phyloP scores from a whole-genome alignment of 2,888 invertebrate genomes.

The Cephus runcator region DNA sequence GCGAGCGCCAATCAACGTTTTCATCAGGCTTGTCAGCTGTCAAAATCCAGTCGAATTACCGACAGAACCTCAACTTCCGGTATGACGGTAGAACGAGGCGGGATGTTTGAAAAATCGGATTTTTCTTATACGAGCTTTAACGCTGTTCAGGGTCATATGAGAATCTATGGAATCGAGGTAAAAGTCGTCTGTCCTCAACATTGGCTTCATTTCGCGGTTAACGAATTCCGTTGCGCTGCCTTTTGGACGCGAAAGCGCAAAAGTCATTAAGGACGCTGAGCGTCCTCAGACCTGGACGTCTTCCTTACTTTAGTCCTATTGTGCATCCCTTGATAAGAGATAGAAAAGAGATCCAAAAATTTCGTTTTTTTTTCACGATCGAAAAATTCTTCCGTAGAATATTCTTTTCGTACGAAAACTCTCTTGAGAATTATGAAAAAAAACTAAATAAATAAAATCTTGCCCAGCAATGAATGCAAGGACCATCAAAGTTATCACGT shows the following conservation, averaged over 20 bases:
- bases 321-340: no score
- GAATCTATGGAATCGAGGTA: no score
- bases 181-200: no score
- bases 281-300: no score
- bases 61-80: not conserved
- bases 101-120: not conserved
- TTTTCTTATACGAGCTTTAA: not conserved
- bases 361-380: slow-evolving; percentile 4
- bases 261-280: no score
- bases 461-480: not conserved
- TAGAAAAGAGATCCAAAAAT: not conserved
- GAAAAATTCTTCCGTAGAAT: not conserved
- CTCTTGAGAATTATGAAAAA: not conserved
- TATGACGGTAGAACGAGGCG: not conserved
- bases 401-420: not conserved
- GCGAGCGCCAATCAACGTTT: slow-evolving; percentile 20
- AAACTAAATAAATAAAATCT: not conserved
- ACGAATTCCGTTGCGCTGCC: no score
- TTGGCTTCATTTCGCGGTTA: no score
- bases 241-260: no score
- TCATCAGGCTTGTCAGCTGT: slow-evolving; percentile 25
- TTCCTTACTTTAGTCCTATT: no score
- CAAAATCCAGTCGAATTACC: slow-evolving; percentile 6
- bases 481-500: not conserved
- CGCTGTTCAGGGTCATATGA: no score